These are phyloP conservation scores for Corythucha ciliata DNA, from an alignment of 2,888 invertebrate genomes.

Conservation along the genomic window DNA sequence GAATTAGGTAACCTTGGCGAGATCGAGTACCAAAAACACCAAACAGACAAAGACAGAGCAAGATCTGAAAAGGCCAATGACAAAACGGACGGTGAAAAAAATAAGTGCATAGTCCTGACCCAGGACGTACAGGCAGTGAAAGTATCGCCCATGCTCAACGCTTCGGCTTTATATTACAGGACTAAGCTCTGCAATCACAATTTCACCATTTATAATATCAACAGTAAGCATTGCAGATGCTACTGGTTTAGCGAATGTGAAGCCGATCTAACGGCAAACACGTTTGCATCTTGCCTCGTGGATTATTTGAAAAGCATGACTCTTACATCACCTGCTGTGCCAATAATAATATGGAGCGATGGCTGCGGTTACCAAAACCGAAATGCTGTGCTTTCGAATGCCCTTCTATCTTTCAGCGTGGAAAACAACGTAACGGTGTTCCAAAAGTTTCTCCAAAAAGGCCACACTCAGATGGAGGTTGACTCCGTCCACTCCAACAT, in stretches of 20 bases:
- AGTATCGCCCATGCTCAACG: conserved; percentile 1
- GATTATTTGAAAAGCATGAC: no score
- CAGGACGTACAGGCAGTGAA: conserved; percentile 6
- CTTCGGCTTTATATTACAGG: conserved; percentile 9
- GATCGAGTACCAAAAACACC: no score
- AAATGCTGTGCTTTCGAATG: neutral
- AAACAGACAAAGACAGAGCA: no score
- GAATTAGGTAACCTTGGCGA: no score
- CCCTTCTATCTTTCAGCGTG: neutral
- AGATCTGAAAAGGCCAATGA: neutral
- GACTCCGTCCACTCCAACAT: neutral
- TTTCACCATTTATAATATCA: conserved; percentile 3
- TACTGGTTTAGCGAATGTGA: conserved; percentile 5
- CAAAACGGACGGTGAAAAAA: neutral
- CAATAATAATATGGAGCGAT: neutral
- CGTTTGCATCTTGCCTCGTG: neutral
- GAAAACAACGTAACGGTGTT: neutral
- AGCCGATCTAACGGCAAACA: no score
- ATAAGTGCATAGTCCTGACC: neutral
- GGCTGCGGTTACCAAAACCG: conserved; percentile 35
- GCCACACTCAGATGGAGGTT: no score
- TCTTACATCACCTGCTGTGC: no score
- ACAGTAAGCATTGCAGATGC: neutral
- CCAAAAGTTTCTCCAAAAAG: neutral
- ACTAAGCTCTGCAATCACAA: conserved; percentile 11